Percentiles rank a stretch among this genome's conserved stretches.
phyloP scores from a whole-genome alignment of 2,113 vertebrate genomes.

The Noturus placidus region DNA sequence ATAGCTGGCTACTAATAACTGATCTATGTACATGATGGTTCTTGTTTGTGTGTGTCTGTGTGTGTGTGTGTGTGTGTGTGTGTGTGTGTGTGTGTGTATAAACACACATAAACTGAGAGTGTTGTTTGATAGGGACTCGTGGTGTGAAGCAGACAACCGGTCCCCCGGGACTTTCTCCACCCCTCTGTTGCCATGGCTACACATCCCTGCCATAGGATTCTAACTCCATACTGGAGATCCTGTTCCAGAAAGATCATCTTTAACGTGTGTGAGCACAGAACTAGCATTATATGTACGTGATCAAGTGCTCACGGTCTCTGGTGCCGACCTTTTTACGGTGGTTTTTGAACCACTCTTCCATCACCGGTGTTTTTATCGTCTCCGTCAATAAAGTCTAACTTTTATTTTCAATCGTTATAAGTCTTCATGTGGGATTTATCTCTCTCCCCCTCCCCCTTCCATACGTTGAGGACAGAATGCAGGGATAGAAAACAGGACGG shows the following conservation, averaged over 20 bases:
- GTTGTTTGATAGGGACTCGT: slow-evolving; percentile 19
- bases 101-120: not conserved
- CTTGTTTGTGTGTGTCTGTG: not conserved
- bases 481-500: no score
- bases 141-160: slow-evolving; percentile 25
- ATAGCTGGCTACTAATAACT: not conserved
- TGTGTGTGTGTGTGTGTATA: not conserved
- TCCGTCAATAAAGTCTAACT: not conserved
- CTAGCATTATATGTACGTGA: not conserved
- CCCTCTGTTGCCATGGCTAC: slow-evolving; percentile 40
- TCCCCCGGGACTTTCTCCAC: not conserved
- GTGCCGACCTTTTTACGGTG: not conserved
- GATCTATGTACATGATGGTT: not conserved
- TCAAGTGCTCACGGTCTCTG: not conserved
- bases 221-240: slow-evolving; percentile 32
- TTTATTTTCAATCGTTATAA: not conserved
- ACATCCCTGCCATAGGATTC: slow-evolving; percentile 12
- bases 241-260: slow-evolving; percentile 17
- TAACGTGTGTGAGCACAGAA: not conserved
- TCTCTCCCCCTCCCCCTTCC: no score
- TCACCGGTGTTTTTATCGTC: not conserved
- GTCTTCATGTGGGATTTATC: no score
- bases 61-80: not conserved
- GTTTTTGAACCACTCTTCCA: not conserved
- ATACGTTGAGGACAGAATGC: no score